Evolutionary conservation across 35 echinoderm and acorn worm genomes (phyloP), one percentile per base, ranked within the genome.

Genomic region (Lytechinus variegatus): DNA sequence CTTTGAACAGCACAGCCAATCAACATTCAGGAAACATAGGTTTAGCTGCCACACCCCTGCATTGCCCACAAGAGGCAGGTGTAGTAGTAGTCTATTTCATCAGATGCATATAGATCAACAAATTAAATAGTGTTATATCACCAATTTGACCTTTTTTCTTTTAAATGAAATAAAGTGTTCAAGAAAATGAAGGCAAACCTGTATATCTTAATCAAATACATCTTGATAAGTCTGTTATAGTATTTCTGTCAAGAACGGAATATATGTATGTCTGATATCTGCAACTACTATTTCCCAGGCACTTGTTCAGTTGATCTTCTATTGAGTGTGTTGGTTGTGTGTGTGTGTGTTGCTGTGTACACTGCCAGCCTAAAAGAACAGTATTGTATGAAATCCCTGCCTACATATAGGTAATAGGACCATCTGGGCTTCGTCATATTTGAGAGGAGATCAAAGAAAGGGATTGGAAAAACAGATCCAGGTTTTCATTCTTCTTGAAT

Each of bases 231-330:
- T 44, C 33, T 71, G 61, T 71, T 79, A 6, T 19, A 79, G 16
- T 1, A 79, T 19, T 2, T n/a, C 4, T 79, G 1, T 5, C 19
- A 44, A 0, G 5, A n/a, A 21, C 14, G 21, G n/a, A 16, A 79
- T n/a, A 79, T 14, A 24, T 3, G 14, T 16, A 79, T 79, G 66
- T n/a, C 66, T 79, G 66, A 79, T 4, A 7, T n/a, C 7, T 90
- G 11, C 33, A 44, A 90, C 88, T 90, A 90, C 52, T 90, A 90
- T 19, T 90, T 90, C 88, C 88, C 88, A 90, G 88, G 88, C 29
- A 90, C 88, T 54, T 44, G 0, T 90, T 14, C 29, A 52, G 29
- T 89, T 89, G 28, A 89, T 89, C 28, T 44, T 52, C 5, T 12
- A 16, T 12, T 10, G 87, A 89, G 28, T 89, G 87, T 89, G 87